Evolutionary conservation across 2,113 vertebrate species (phyloP).

Genomic region (Sebastes fasciatus): DNA sequence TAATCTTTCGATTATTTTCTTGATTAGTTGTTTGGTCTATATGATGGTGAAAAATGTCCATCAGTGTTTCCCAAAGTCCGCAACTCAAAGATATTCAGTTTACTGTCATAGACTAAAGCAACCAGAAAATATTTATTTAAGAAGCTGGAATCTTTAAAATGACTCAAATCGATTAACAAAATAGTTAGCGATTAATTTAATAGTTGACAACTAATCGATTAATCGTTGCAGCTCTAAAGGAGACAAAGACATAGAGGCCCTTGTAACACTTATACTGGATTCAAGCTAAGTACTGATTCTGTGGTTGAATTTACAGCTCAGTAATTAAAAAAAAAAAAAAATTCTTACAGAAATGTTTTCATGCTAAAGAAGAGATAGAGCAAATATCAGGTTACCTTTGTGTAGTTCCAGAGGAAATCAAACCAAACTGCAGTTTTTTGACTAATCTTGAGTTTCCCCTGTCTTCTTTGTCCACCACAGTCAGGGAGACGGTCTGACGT

Average conservation of each 20-base stretch:
- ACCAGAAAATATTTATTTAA: no score
- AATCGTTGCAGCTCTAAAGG: no score
- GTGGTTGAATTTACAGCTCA: neutral
- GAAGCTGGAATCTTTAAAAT: no score
- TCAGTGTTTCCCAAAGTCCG: no score
- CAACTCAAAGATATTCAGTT: no score
- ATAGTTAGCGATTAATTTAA: no score
- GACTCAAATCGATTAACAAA: no score
- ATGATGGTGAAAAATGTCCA: no score
- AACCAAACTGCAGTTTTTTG: neutral
- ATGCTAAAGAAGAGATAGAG: neutral
- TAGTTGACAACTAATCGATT: no score
- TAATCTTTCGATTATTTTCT: no score
- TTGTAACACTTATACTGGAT: neutral
- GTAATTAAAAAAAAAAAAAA: neutral
- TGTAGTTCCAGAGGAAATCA: neutral
- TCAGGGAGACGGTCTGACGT: slow-evolving; percentile 94
- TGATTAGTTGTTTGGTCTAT: no score
- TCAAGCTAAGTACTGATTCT: neutral
- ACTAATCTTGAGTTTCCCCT: slow-evolving; percentile 21
- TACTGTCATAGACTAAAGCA: no score
- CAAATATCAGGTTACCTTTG: neutral
- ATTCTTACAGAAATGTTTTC: neutral
- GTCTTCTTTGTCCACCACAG: slow-evolving; percentile 78
- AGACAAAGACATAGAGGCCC: neutral